Base-by-base conservation (phyloP, 2,113 vertebrate genomes). In the Actenoides lindsayi region DNA sequence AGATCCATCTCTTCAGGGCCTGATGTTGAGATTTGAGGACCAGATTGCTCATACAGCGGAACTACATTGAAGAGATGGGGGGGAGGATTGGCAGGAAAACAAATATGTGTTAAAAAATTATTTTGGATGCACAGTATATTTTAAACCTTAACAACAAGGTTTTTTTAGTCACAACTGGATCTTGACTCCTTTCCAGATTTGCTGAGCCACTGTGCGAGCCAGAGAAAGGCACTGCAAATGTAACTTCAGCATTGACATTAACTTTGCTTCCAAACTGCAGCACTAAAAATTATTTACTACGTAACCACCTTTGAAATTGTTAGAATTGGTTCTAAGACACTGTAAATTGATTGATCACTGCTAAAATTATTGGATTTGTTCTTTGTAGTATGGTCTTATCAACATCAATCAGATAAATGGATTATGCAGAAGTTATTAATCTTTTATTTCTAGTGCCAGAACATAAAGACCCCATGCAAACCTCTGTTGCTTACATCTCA, bases 401-500 rank as follows among this genome's bases (percentile, higher is more conserved):
- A 50, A 31, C 14, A 56, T 67, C 33, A 77, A n/a, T 77, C 59
- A 81, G 50, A 87, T 76, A 73, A 80, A 65, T 12, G 70, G 37
- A 35, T 83, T 62, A 56, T 48, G n/a, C 1, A 6, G 51, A 75
- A 96, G 17, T 84, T 69, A 41, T 67, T 94, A 1, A 53, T 90
- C 65, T 95, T 94, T n/a, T 71, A 78, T 83, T 91, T 87, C 68
- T 84, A 41, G 25, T 86, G 35, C 44, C 41, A 37, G 73, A 78
- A 86, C 9, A 53, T 75, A 82, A 78, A 82, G 46, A 5, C n/a
- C 37, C 57, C 56, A 28, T 0, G 19, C 5, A 86, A 82, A 65
- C 23, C 57, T 62, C 71, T 84, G 73, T 85, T 90, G 75, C 74
- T 95, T 73, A 48, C 18, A 50, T 91, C 44, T 96, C 88, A 64